phyloP scores from a whole-genome alignment of 2,113 vertebrate genomes.

The Callocephalon fimbriatum region DNA sequence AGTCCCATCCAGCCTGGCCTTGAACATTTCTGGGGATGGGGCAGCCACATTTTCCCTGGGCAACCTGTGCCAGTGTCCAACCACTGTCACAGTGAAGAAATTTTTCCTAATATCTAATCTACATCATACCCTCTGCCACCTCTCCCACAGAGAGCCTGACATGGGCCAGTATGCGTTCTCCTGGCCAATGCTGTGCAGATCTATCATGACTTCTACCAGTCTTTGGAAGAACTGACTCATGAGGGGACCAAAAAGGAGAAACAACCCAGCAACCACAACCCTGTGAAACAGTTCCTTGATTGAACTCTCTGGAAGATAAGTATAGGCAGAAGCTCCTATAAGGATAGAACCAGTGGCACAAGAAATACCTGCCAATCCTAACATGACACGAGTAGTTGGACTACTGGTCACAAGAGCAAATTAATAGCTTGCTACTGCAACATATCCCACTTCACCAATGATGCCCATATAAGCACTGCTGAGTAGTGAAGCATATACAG shows the following conservation, averaged over 20 bases:
- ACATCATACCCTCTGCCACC: not conserved
- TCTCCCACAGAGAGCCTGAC: not conserved
- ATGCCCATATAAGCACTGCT: rapidly evolving
- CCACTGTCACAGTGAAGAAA: not conserved
- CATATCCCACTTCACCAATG: not conserved
- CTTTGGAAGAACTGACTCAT: not conserved
- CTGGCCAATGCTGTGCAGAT: not conserved
- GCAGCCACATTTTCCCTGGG: not conserved
- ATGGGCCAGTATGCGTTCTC: rapidly evolving
- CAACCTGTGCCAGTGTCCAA: not conserved
- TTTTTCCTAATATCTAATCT: not conserved
- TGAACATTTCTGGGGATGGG: not conserved
- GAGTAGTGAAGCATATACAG: not conserved
- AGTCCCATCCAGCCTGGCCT: not conserved
- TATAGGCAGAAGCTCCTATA: not conserved
- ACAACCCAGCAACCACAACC: not conserved
- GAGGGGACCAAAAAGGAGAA: not conserved
- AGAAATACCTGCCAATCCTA: not conserved
- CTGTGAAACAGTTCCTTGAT: not conserved
- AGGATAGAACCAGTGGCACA: not conserved
- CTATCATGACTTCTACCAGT: not conserved
- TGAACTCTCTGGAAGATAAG: not conserved
- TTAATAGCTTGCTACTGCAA: not conserved
- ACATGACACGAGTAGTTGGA: not conserved
- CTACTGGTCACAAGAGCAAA: not conserved